Evolutionary conservation across 2,113 vertebrate genomes (phyloP), one percentile per base, ranked within the genome.

Genomic region (Varanus komodoensis): DNA sequence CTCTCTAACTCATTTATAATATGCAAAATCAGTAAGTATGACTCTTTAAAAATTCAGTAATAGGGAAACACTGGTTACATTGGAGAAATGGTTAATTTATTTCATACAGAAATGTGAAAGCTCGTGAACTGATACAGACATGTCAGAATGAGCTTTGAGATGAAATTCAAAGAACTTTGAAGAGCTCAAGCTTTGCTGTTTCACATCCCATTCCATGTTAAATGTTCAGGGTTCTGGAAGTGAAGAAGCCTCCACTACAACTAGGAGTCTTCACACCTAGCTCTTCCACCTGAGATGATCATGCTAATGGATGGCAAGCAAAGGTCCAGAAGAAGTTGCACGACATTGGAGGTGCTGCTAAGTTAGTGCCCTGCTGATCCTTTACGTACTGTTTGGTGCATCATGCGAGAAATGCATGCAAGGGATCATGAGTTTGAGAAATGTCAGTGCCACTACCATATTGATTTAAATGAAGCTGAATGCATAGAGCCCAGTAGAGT

Each of bases 401-500:
- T 64, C 61, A 64, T 64, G 61, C 21, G 61, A 64, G 19, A 19
- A 64, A 64, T 19, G 61, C 61, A 64, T 64, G 4, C 17, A 64
- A 64, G 61, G 4, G 29, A 81, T 3, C 54, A 57, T 57, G 52
- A 34, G 21, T 86, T 52, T 32, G 50, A 74, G 69, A 54, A 86
- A 86, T 74, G 3, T 86, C 48, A 86, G 8, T 54, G 48, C 9
- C 84, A 57, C 34, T 23, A 38, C 11, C 9, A 48, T 12, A 34
- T 52, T 86, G 69, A 74, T 89, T 82, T 89, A 82, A 69, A 82
- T 61, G 29, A 52, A 83, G 7, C n/a, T 69, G 77, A 68, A 86
- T 52, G 87, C 21, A 54, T 25, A 74, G 50, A 34, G 57, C n/a
- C 15, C 64, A 44, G 32, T 44, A 77, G 75, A 86, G 11, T 57